A percentile compares a stretch with the other conserved stretches of the same genome.
phyloP scores from a whole-genome alignment of 2,113 vertebrate species.

The Gallinago media region DNA sequence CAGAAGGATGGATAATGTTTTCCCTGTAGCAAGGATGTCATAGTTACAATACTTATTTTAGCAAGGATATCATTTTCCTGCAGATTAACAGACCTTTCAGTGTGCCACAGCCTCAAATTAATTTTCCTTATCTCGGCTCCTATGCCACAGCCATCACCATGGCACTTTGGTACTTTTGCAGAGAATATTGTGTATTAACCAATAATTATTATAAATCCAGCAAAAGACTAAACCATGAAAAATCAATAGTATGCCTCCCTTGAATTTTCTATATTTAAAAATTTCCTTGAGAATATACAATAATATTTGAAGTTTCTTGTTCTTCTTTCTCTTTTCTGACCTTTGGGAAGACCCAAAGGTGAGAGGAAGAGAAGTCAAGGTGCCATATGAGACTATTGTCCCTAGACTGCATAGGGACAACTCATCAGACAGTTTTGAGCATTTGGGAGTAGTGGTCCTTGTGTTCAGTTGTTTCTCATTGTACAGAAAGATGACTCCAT shows the following conservation, averaged over 20 bases:
- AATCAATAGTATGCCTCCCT: background rate
- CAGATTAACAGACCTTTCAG: slow-evolving; percentile 10
- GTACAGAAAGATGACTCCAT: background rate
- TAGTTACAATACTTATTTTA: background rate
- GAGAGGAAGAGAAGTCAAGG: background rate
- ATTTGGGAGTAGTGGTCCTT: background rate
- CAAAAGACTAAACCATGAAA: background rate
- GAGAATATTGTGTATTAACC: background rate
- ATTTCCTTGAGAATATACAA: background rate
- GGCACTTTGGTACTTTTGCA: background rate
- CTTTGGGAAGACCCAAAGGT: background rate
- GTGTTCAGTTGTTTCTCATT: background rate
- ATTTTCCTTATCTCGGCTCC: background rate
- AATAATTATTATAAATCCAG: background rate
- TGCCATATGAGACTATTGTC: background rate
- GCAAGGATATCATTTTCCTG: background rate
- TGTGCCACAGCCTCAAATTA: background rate
- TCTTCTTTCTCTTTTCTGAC: background rate
- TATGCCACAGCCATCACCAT: background rate
- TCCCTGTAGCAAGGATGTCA: background rate
- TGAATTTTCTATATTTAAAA: background rate
- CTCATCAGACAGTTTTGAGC: background rate
- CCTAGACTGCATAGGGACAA: background rate
- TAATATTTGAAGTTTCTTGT: background rate
- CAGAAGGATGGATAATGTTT: background rate